Evolutionary conservation across 2,797 vertebrate genomes (phyloP).

Genomic region (Sphenopsis melanotis): DNA sequence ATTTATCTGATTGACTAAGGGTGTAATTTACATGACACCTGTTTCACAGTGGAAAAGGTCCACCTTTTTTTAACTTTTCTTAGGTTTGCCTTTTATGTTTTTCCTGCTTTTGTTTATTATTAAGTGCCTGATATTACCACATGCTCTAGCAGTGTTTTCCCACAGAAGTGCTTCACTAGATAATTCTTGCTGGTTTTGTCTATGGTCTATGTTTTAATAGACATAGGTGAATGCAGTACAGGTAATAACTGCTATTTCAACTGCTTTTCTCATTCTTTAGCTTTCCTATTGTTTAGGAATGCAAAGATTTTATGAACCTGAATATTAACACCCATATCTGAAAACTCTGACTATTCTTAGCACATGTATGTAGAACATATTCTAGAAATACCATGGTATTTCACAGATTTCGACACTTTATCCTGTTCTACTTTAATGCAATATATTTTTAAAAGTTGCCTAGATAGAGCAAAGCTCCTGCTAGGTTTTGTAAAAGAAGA

Average conservation of each 20-base stretch:
- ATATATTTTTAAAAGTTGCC: not conserved
- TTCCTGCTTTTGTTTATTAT: not conserved
- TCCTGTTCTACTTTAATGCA: not conserved
- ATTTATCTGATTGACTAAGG: not conserved
- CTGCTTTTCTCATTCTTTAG: not conserved
- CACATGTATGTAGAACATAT: not conserved
- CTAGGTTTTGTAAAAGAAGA: not conserved
- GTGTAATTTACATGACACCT: not conserved
- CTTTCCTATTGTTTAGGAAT: not conserved
- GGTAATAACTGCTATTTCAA: not conserved
- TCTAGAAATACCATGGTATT: not conserved
- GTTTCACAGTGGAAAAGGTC: not conserved
- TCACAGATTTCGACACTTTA: not conserved
- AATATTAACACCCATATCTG: not conserved
- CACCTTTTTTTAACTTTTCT: not conserved
- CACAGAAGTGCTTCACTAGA: not conserved
- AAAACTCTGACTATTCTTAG: not conserved
- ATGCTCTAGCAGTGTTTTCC: not conserved
- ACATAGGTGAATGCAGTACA: not conserved
- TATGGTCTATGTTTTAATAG: not conserved
- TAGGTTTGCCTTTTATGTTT: not conserved
- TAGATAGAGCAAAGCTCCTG: not conserved
- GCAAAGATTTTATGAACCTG: not conserved
- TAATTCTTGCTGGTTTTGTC: not conserved
- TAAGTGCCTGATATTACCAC: not conserved